Evolutionary conservation across 1,140 invertebrate genomes (phyloP), one percentile per base, ranked within the genome.

Genomic region (Leptonema lineaticorne): DNA sequence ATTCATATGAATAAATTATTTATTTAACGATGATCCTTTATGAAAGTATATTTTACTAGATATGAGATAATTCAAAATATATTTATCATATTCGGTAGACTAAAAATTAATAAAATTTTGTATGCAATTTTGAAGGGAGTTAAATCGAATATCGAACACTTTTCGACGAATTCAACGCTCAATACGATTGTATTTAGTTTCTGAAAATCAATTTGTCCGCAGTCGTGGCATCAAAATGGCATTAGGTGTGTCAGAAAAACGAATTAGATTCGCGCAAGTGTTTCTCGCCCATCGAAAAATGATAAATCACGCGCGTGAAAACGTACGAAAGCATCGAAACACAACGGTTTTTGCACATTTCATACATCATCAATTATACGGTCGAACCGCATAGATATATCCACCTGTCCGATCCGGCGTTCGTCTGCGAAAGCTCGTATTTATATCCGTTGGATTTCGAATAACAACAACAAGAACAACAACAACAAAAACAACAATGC

Each of bases 201-300:
- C n/a, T n/a, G n/a, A n/a, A n/a, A n/a, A n/a, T n/a, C n/a, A n/a
- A n/a, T n/a, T n/a, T n/a, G n/a, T 41, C 37, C 11, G 11, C 3
- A 41, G 37, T 16, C 30, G 30, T 11, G 11, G 37, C 37, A 41
- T 41, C 37, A 3, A 41, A 41, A 14, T 41, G 37, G 37, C 37
- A 41, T 9, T 41, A 14, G 16, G 37, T 41, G 5, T 41, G 16
- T 9, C 37, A 41, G 9, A 33, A 18, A 64, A 64, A 46, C 46
- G 45, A 26, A 53, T 69, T 66, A 48, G 63, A 60, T 30, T 66
- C 68, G 68, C 50, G 57, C 68, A 69, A 69, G 63, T 69, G 68
- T 69, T 66, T 48, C 68, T 30, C 41, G 30, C 63, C 66, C 68
- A 66, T 69, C 59, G 46, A 45, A 33, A 48, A 41, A 56, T 63